Base-by-base conservation (phyloP, 2,888 invertebrate genomes). In the Anoplius nigerrimus region DNA sequence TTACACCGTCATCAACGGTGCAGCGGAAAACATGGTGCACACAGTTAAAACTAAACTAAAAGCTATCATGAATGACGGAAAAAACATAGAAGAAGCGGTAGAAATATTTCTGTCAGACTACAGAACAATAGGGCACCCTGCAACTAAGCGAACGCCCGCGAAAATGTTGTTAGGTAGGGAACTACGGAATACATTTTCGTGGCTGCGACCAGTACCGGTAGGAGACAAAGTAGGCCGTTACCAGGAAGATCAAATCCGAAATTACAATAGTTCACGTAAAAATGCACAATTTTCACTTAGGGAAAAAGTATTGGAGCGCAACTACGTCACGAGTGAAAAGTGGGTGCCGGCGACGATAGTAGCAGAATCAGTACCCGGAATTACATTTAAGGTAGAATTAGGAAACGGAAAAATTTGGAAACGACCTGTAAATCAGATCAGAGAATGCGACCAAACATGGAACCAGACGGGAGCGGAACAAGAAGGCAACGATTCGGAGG, bases 21-120 rank as follows among this genome's bases (percentile, higher is more conserved):
- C 72, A 68, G 60, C 78, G 34, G 60, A 66, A 54, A 72, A 72
- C 59, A 65, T 74, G 6, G 66, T 74, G 1, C 69, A 60, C 15
- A 74, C 71, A 1, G 53, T 71, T 27, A 71, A 74, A 34, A 45
- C 58, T 1, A 74, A 74, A 55, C 15, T 71, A 21, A 69, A 11
- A 48, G 62, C 61, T n/a, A 64, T 74, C 2, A 53, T 69, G 5
- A 61, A 63, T 2, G 58, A 55, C 20, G 71, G 66, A 0, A 27
- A 20, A 0, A 13, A 20, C 11, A 43, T 74, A 21, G 11, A 58
- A 22, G 62, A 64, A 0, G 69, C 73, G 8, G 34, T 68, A 2
- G 20, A 48, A n/a, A 54, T 65, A 57, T 78, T 76, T 58, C 53
- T 75, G 34, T 60, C 63, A 8, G 69, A 71, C 21, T 78, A 76